Percentiles rank a stretch among this genome's conserved stretches.
Conservation (phyloP, 1,140 invertebrate species). For the Agrypnia vestita region DNA sequence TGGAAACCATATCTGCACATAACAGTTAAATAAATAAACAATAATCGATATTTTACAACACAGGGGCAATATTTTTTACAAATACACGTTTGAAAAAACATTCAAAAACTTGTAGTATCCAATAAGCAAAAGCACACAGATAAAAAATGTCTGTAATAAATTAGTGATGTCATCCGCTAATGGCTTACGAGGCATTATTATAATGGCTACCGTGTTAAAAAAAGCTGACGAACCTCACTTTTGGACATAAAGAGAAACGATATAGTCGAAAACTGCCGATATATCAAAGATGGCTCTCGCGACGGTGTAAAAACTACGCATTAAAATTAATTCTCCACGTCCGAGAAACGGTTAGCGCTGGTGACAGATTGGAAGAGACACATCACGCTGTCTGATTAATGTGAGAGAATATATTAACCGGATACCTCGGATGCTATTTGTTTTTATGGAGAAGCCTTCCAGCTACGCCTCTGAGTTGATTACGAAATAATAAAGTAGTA, state of each 20-base stretch:
- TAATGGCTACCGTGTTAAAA: too few species aligned
- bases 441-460: background rate
- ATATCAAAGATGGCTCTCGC: constrained; percentile 2
- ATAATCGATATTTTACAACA: too few species aligned
- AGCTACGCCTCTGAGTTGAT: background rate
- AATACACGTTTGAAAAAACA: too few species aligned
- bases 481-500: background rate
- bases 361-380: constrained; percentile 18
- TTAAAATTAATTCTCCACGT: constrained; percentile 22
- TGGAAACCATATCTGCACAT: too few species aligned
- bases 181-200: too few species aligned
- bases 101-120: too few species aligned
- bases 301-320: background rate
- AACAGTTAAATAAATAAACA: too few species aligned
- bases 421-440: background rate
- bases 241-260: background rate
- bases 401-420: constrained; percentile 1
- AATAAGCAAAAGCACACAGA: too few species aligned
- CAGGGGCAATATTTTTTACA: too few species aligned
- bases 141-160: too few species aligned
- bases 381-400: constrained; percentile 21
- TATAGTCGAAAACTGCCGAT: background rate
- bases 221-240: too few species aligned
- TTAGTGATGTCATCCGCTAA: too few species aligned
- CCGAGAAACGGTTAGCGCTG: background rate